Percentiles rank a stretch among this genome's conserved stretches.
phyloP scores from a whole-genome alignment of 2,888 invertebrate genomes.

The Dioctria linearis region DNA sequence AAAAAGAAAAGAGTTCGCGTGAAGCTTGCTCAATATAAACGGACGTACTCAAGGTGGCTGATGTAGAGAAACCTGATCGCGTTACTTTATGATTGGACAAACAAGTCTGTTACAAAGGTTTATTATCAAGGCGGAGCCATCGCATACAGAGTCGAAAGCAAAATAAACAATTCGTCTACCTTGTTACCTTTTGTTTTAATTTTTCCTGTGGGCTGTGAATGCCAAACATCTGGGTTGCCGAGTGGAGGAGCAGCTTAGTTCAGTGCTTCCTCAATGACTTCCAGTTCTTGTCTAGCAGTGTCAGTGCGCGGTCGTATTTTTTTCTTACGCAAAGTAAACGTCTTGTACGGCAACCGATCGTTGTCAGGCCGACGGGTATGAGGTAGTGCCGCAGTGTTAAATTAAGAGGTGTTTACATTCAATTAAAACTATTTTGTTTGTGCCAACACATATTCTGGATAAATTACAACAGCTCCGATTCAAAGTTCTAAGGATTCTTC shows the following conservation, averaged over 20 bases:
- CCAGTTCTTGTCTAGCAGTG: slow-evolving; percentile 17
- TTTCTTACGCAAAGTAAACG: not conserved
- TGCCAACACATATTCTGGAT: no score
- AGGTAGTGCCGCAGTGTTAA: no score
- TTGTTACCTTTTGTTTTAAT: slow-evolving; percentile 13
- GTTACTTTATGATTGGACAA: slow-evolving; percentile 30
- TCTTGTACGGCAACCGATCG: no score
- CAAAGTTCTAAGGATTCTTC: no score
- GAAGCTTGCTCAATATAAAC: slow-evolving; percentile 14
- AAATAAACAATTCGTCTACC: not conserved
- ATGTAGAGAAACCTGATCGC: slow-evolving; percentile 33
- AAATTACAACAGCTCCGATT: no score
- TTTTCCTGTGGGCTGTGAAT: slow-evolving; percentile 13
- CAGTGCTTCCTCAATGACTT: slow-evolving; percentile 4
- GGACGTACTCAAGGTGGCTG: slow-evolving; percentile 16
- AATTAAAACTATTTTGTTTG: no score
- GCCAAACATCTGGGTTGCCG: not conserved
- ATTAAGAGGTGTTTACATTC: no score
- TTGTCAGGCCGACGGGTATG: no score
- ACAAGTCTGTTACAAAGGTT: slow-evolving; percentile 2
- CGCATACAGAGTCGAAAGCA: not conserved
- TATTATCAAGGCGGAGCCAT: slow-evolving; percentile 36
- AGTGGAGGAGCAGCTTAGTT: not conserved
- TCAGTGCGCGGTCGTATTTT: slow-evolving; percentile 18
- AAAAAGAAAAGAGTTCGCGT: slow-evolving; percentile 27